Conservation (phyloP, 2,888 invertebrate species). For the Peribatodes rhomboidaria region DNA sequence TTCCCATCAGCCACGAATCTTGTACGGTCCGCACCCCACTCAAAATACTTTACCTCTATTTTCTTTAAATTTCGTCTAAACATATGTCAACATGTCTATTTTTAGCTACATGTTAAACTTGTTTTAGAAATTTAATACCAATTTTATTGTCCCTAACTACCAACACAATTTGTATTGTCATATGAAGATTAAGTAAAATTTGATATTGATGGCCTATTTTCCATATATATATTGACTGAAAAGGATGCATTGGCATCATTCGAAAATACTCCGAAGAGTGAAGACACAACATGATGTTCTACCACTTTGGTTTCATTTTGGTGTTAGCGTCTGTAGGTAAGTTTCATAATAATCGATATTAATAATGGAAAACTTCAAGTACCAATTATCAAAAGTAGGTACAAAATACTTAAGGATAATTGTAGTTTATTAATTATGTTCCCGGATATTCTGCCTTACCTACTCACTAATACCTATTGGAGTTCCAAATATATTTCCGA, state of each 20-base stretch:
- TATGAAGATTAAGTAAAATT: constrained; percentile 36
- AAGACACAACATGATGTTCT: constrained; percentile 49
- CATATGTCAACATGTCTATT: constrained; percentile 4
- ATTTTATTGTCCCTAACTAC: constrained; percentile 22
- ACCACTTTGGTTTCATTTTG: constrained; percentile 44
- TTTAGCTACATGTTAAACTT: background rate
- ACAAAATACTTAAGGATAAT: too few species aligned
- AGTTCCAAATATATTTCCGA: too few species aligned
- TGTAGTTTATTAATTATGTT: too few species aligned
- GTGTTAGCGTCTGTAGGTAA: constrained; percentile 55
- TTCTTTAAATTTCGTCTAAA: background rate
- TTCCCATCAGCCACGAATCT: too few species aligned
- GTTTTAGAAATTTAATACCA: constrained; percentile 24
- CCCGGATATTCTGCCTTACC: too few species aligned
- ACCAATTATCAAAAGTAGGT: too few species aligned
- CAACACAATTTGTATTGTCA: background rate
- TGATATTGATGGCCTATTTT: constrained; percentile 48
- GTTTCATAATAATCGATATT: constrained; percentile 33
- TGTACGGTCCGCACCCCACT: too few species aligned
- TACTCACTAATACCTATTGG: too few species aligned
- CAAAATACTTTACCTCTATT: too few species aligned
- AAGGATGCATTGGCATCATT: constrained; percentile 41
- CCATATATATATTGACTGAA: constrained; percentile 55
- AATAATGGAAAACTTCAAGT: background rate
- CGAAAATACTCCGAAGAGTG: constrained; percentile 21